Percentiles rank a stretch among this genome's conserved stretches.
These are phyloP conservation scores for Thaumatotibia leucotreta DNA, from an alignment of 1,140 invertebrate genomes.

Conservation along the genomic window DNA sequence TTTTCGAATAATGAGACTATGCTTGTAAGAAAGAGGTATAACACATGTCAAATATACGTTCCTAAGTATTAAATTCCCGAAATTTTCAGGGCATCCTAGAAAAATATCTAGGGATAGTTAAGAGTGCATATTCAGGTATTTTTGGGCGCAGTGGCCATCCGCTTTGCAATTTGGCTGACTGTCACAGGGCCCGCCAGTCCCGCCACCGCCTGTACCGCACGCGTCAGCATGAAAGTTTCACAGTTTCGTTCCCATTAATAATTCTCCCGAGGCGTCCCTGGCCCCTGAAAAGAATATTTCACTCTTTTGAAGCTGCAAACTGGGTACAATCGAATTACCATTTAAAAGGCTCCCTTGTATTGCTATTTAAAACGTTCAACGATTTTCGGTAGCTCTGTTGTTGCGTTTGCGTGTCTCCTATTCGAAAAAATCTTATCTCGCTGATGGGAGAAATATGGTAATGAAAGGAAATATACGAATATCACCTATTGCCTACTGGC, in stretches of 20 bases:
- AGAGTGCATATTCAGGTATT: too few relatives aligned
- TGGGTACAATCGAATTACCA: slow-evolving; percentile 71
- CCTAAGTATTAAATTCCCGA: too few relatives aligned
- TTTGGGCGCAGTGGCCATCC: too few relatives aligned
- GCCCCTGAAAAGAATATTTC: slow-evolving; percentile 66
- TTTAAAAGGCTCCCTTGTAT: slow-evolving; percentile 53
- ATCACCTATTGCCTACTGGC: not conserved
- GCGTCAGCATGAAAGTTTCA: not conserved
- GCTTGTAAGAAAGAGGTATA: too few relatives aligned
- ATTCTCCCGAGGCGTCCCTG: slow-evolving; percentile 50
- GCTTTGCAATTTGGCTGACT: not conserved
- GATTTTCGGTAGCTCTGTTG: slow-evolving; percentile 46
- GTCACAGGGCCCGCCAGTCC: not conserved
- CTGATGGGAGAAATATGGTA: not conserved
- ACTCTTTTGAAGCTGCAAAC: slow-evolving; percentile 65
- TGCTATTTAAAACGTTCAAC: slow-evolving; percentile 55
- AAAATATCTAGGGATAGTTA: too few relatives aligned
- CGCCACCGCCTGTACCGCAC: not conserved
- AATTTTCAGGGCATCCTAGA: too few relatives aligned
- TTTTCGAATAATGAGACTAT: too few relatives aligned
- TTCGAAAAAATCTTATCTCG: not conserved
- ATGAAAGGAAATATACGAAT: not conserved
- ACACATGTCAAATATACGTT: too few relatives aligned
- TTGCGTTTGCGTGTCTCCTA: slow-evolving; percentile 13
- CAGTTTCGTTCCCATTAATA: slow-evolving; percentile 54